Evolutionary conservation across 2,888 invertebrate genomes (phyloP).

Genomic region (Acanthosoma haemorrhoidale): DNA sequence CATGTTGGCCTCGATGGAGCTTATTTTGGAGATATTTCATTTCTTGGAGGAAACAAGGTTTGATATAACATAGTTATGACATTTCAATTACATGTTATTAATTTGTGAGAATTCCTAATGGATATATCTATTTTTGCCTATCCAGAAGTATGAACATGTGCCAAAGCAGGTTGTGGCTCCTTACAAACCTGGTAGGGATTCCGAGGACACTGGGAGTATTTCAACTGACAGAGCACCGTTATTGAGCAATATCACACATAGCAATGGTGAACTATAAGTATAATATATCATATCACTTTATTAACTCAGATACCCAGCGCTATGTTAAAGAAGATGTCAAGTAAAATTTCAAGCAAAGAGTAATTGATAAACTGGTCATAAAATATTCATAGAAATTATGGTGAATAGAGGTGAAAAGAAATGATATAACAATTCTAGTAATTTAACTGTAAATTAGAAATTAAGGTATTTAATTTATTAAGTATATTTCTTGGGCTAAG

Average conservation of each 20-base stretch:
- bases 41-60: slow-evolving; percentile 51
- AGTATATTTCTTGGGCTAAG: too few relatives aligned
- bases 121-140: background rate
- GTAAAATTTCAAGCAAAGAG: too few relatives aligned
- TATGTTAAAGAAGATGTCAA: too few relatives aligned
- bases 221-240: slow-evolving; percentile 47
- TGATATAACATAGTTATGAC: background rate
- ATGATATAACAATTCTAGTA: too few relatives aligned
- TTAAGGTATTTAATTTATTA: too few relatives aligned
- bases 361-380: too few relatives aligned
- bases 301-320: too few relatives aligned
- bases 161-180: slow-evolving; percentile 85
- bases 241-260: slow-evolving; percentile 41
- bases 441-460: too few relatives aligned
- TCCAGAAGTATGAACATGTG: slow-evolving; percentile 61
- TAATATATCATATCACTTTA: too few relatives aligned
- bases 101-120: background rate
- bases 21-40: slow-evolving; percentile 89
- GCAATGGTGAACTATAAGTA: slow-evolving; percentile 27
- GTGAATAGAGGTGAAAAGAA: too few relatives aligned
- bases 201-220: slow-evolving; percentile 42
- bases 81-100: background rate
- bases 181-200: slow-evolving; percentile 80
- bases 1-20: slow-evolving; percentile 97
- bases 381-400: too few relatives aligned